A percentile compares a stretch with the other conserved stretches of the same genome.
These are phyloP conservation scores for Metopolophium dirhodum DNA, from an alignment of 1,140 invertebrate species.

Conservation along the genomic window DNA sequence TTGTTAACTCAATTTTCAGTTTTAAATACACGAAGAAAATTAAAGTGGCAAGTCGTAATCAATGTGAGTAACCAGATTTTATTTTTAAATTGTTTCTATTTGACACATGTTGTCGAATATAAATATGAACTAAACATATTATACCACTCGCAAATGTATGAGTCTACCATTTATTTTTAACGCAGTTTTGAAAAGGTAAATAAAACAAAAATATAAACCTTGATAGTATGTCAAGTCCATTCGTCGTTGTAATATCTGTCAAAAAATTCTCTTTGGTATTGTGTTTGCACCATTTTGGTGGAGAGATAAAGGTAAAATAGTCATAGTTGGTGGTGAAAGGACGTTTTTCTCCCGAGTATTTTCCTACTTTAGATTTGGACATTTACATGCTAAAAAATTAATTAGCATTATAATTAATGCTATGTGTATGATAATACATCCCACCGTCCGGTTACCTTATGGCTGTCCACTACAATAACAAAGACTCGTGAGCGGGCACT, in stretches of 20 bases:
- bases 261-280: background rate
- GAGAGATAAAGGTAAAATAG: background rate
- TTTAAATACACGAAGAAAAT: background rate
- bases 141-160: background rate
- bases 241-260: background rate
- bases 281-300: background rate
- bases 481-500: background rate
- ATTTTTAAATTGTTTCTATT: background rate
- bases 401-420: too few species aligned
- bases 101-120: too few species aligned
- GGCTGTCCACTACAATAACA: background rate
- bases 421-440: background rate
- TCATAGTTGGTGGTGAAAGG: background rate
- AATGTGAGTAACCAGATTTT: background rate
- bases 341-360: background rate
- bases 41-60: background rate
- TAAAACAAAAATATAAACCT: conserved; percentile 1
- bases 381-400: background rate
- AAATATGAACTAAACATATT: background rate
- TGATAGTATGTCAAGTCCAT: background rate
- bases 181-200: background rate
- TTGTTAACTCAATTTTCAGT: conserved; percentile 7
- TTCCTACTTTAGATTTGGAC: background rate
- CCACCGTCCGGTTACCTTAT: background rate
- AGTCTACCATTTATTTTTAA: background rate